These are phyloP conservation scores for Triplophysa rosa DNA, from an alignment of 2,113 vertebrate species.

Conservation along the genomic window DNA sequence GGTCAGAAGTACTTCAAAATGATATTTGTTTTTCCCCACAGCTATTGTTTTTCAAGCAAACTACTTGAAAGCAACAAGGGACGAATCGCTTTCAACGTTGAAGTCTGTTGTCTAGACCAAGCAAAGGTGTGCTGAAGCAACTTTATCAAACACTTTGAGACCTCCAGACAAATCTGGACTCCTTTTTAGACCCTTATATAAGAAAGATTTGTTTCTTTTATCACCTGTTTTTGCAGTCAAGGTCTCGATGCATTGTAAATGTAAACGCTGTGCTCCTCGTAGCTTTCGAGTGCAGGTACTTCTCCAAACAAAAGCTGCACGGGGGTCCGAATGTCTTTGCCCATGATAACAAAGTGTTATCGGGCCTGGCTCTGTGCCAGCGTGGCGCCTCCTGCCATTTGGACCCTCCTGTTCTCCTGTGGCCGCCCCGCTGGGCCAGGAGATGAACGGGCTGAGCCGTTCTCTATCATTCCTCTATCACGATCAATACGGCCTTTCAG, in stretches of 20 bases:
- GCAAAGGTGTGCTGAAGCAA: constrained; percentile 10
- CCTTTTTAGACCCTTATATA: not conserved
- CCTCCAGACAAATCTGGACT: not conserved
- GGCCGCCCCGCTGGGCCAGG: constrained; percentile 13
- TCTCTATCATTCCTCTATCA: not conserved
- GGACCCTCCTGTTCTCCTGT: constrained; percentile 27
- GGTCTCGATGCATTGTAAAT: not conserved
- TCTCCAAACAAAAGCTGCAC: not conserved
- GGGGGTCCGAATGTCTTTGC: not conserved
- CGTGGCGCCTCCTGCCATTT: constrained; percentile 39
- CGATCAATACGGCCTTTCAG: constrained; percentile 53
- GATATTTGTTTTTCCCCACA: not conserved
- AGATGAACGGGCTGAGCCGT: constrained; percentile 19
- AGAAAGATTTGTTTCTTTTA: not conserved
- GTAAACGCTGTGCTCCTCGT: not conserved
- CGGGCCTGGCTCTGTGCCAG: not conserved
- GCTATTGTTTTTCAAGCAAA: constrained; percentile 18
- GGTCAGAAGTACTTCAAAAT: constrained; percentile 9
- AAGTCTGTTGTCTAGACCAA: constrained; percentile 28
- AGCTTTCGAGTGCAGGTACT: not conserved
- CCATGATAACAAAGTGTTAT: not conserved
- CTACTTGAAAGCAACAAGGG: constrained; percentile 9
- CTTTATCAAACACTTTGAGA: not conserved
- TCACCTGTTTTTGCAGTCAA: not conserved
- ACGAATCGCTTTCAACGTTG: not conserved